These are phyloP conservation scores for Chymomyza caudatula DNA, from an alignment of 2,888 invertebrate genomes.

Conservation along the genomic window DNA sequence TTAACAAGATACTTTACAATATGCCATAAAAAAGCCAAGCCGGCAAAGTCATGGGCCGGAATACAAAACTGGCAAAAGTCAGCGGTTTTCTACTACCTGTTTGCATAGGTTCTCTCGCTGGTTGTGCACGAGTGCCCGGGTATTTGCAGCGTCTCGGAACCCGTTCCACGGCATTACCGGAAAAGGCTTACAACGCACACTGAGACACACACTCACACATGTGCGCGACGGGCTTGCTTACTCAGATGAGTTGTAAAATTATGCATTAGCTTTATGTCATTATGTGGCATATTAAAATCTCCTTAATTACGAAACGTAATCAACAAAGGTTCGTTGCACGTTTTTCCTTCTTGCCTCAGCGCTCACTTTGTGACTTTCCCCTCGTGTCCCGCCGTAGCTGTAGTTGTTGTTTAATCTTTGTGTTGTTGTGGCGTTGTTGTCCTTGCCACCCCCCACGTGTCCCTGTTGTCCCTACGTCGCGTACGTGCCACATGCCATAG, in stretches of 20 bases:
- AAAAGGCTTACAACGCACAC: constrained; percentile 52
- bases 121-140: background rate
- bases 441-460: background rate
- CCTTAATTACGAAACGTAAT: constrained; percentile 70
- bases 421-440: constrained; percentile 24
- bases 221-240: constrained; percentile 41
- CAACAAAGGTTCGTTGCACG: constrained; percentile 50
- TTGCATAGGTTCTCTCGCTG: constrained; percentile 54
- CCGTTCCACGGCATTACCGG: constrained; percentile 15
- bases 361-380: constrained; percentile 15
- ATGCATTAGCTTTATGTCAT: constrained; percentile 73
- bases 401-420: constrained; percentile 11
- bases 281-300: constrained; percentile 72
- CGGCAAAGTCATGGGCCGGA: constrained; percentile 15
- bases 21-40: constrained; percentile 53
- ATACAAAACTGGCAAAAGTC: constrained; percentile 54
- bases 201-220: constrained; percentile 34
- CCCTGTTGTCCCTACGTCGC: constrained; percentile 5
- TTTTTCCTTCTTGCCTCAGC: background rate
- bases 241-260: constrained; percentile 72
- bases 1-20: constrained; percentile 71
- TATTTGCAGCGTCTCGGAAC: background rate
- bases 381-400: constrained; percentile 13
- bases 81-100: constrained; percentile 61
- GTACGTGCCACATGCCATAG: constrained; percentile 49